phyloP scores from a whole-genome alignment of 2,113 vertebrate genomes.

The Engraulis encrasicolus region DNA sequence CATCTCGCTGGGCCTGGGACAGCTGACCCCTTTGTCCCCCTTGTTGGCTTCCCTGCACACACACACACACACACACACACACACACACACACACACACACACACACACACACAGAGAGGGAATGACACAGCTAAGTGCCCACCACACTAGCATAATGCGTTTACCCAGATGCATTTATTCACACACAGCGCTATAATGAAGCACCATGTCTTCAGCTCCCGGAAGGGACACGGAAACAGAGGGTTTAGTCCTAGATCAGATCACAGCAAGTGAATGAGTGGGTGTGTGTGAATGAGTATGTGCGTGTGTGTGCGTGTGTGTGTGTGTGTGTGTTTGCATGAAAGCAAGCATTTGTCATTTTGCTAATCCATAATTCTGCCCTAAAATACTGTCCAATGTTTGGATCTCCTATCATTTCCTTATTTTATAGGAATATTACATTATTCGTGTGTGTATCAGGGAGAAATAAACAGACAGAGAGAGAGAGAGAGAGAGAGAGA shows the following conservation, averaged over 20 bases:
- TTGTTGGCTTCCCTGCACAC: too few species aligned
- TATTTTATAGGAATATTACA: too few species aligned
- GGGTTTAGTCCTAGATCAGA: neutral
- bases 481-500: neutral
- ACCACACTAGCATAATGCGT: conserved; percentile 53
- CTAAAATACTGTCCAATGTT: too few species aligned
- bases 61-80: conserved; percentile 26
- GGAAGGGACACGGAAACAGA: neutral
- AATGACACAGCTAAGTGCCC: conserved; percentile 57
- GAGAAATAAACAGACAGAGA: neutral
- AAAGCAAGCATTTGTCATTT: too few species aligned
- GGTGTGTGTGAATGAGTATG: neutral
- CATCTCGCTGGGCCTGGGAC: too few species aligned
- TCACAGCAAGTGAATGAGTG: neutral
- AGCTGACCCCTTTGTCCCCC: too few species aligned
- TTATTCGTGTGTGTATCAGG: neutral
- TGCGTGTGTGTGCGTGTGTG: neutral
- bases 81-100: conserved; percentile 25
- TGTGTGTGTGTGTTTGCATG: neutral
- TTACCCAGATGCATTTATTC: conserved; percentile 45
- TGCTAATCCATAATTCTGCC: too few species aligned
- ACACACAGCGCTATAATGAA: conserved; percentile 10
- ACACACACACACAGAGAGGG: conserved; percentile 13
- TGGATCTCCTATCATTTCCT: too few species aligned
- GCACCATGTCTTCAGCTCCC: conserved; percentile 16